Evolutionary conservation across 2,113 vertebrate species (phyloP), one percentile per base, ranked within the genome.

Genomic region (Epinephelus cyanopodus): DNA sequence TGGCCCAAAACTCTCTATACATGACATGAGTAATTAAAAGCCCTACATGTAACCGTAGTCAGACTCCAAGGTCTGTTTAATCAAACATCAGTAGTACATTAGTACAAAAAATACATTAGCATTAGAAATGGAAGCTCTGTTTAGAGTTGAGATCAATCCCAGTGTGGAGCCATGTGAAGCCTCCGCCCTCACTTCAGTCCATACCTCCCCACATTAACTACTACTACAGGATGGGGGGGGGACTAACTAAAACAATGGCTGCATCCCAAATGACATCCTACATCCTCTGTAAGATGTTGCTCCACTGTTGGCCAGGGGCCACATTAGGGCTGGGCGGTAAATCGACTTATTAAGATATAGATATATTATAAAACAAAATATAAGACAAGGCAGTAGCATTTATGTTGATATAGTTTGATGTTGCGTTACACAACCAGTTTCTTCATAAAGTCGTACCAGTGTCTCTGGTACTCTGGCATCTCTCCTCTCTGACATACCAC

Each of bases 31-130:
- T 68, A 37, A 63, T 71, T 61, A 62, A 64, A 74, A 73, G 62
- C 52, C 57, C 61, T 48, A 17, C 1, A 39, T 45, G 17, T 61
- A 47, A 63, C 84, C 79, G 45, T 58, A 39, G 58, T 71, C 42
- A 62, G 33, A 67, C 33, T 70, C 47, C 1, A 60, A 13, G 27
- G 42, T 48, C 39, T 72, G 78, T 84, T 83, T 61, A 81, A 78
- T 90, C 23, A 64, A 15, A 67, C 87, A 60, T 68, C 56, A 79
- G 81, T 42, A 77, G 74, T 78, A 93, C 63, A 94, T 93, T 29
- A 87, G 87, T 92, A 93, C 63, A 94, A 94, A 93, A 92, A 92
- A 92, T 68, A 87, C 65, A 78, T 71, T 23, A 77, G 83, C 71
- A 82, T 79, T 83, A 90, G 77, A 87, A 91, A 92, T 90, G 86